These are phyloP conservation scores for Pipa parva DNA, from an alignment of 2,113 vertebrate species.

Conservation along the genomic window DNA sequence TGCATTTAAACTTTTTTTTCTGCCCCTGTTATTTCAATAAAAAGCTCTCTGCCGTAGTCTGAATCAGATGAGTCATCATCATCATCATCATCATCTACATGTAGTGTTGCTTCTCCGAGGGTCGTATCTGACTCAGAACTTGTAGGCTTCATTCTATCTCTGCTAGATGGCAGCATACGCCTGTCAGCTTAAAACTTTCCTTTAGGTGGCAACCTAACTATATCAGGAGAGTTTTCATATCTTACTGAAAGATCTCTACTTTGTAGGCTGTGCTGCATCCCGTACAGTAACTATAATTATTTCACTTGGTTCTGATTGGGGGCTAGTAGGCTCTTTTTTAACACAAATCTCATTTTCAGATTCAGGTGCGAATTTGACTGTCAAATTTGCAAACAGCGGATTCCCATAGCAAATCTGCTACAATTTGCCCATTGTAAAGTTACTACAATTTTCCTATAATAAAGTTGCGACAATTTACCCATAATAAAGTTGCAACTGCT, in stretches of 20 bases:
- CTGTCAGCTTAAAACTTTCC: slow-evolving; percentile 75
- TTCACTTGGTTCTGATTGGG: slow-evolving; percentile 81
- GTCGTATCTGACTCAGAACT: slow-evolving; percentile 58
- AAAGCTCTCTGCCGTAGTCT: slow-evolving; percentile 66
- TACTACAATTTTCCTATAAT: too few relatives aligned
- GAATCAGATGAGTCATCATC: slow-evolving; percentile 66
- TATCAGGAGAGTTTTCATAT: slow-evolving; percentile 62
- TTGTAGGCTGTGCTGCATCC: slow-evolving; percentile 66
- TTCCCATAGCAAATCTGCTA: too few relatives aligned
- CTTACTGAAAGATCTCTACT: slow-evolving; percentile 73
- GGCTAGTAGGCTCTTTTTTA: slow-evolving; percentile 88
- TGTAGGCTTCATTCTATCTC: slow-evolving; percentile 63
- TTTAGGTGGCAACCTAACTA: slow-evolving; percentile 69
- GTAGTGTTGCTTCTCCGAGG: slow-evolving; percentile 53
- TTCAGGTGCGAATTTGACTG: too few relatives aligned
- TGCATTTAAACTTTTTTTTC: slow-evolving; percentile 93
- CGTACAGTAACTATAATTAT: slow-evolving; percentile 88
- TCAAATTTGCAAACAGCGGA: too few relatives aligned
- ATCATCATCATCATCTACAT: too few relatives aligned
- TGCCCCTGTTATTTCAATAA: slow-evolving; percentile 68
- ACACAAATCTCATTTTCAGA: slow-evolving; percentile 70
- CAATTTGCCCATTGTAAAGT: too few relatives aligned
- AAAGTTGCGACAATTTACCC: too few relatives aligned
- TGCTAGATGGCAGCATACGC: slow-evolving; percentile 71
- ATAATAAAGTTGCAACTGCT: too few relatives aligned